A percentile compares a stretch with the other conserved stretches of the same genome.
Conservation (phyloP, 2,797 vertebrate species). For the Danio kyathit region DNA sequence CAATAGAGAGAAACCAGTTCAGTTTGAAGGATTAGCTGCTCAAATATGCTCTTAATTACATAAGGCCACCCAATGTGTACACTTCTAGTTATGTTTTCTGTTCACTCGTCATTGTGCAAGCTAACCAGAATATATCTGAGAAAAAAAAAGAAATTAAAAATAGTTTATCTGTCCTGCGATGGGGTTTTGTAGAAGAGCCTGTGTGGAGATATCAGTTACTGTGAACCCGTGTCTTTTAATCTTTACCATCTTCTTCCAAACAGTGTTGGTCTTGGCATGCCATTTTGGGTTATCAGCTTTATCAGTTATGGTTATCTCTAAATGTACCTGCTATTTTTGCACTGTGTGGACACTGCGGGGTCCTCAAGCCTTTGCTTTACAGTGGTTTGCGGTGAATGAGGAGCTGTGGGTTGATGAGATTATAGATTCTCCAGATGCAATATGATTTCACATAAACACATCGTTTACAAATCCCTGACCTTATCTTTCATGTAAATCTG, state of each 20-base stretch:
- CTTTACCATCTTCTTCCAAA: constrained; percentile 25
- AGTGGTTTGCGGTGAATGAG: neutral
- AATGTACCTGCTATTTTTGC: constrained; percentile 37
- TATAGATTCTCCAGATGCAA: constrained; percentile 16
- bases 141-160: neutral
- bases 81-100: neutral
- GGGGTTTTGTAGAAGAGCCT: constrained; percentile 13
- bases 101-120: neutral
- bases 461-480: constrained; percentile 11
- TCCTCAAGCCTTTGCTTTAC: constrained; percentile 3
- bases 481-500: neutral
- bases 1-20: neutral
- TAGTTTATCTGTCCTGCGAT: neutral
- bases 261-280: constrained; percentile 8
- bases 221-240: neutral
- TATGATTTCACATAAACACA: constrained; percentile 9
- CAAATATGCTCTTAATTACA: neutral
- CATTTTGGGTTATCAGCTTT: constrained; percentile 8
- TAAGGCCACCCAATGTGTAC: neutral
- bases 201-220: constrained; percentile 13
- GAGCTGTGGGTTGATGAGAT: constrained; percentile 1
- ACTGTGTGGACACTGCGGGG: neutral
- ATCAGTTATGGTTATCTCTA: constrained; percentile 11
- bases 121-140: neutral
- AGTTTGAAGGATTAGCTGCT: neutral